These are phyloP conservation scores for Rhizomys pruinosus DNA, from an alignment of 2,113 vertebrate genomes.

Conservation along the genomic window DNA sequence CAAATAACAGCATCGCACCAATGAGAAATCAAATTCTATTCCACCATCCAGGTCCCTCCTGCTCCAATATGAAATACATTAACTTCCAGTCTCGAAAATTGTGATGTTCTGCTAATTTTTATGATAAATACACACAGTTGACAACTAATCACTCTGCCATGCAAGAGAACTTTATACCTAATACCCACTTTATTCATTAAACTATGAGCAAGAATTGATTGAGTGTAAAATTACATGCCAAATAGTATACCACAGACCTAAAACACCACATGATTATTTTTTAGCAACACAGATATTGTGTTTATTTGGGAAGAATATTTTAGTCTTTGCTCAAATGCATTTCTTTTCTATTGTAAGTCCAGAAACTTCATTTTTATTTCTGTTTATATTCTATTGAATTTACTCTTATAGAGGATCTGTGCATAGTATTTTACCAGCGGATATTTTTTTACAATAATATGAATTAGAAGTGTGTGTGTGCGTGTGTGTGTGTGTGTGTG, in stretches of 20 bases:
- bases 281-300: neutral
- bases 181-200: neutral
- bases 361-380: neutral
- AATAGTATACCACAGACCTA: neutral
- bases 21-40: neutral
- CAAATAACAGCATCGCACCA: too few relatives aligned
- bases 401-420: neutral
- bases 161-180: neutral
- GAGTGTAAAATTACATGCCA: neutral
- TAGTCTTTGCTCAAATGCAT: neutral
- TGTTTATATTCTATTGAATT: neutral
- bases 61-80: neutral
- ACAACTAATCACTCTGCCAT: neutral
- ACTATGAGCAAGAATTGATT: neutral
- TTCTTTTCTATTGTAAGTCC: neutral
- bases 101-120: neutral
- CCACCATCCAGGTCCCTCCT: neutral
- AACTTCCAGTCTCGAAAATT: conserved; percentile 10
- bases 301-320: neutral
- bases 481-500: neutral
- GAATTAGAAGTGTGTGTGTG: neutral
- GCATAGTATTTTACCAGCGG: neutral
- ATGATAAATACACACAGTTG: neutral
- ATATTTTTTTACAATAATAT: neutral
- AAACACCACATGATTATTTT: neutral